A percentile compares a stretch with the other conserved stretches of the same genome.
Evolutionary conservation across 2,113 vertebrate genomes (phyloP).

Genomic region (Sinocyclocheilus grahami): DNA sequence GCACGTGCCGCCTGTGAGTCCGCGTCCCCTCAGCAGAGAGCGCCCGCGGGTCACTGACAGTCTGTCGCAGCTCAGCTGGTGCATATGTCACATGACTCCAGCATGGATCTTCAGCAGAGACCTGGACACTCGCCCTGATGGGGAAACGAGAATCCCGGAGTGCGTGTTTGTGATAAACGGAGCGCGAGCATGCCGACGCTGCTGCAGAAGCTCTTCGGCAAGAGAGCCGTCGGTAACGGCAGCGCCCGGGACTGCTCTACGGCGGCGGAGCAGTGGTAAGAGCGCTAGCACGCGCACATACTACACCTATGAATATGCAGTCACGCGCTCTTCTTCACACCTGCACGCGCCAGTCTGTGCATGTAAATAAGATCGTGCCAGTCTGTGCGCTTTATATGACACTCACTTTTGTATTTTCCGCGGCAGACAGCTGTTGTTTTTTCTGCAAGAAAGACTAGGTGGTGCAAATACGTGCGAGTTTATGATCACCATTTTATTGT

Average conservation of each 20-base stretch:
- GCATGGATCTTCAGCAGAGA: not conserved
- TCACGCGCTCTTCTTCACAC: not conserved
- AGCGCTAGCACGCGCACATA: not conserved
- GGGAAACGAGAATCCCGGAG: not conserved
- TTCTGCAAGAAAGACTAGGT: not conserved
- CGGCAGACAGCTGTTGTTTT: not conserved
- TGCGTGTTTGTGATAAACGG: not conserved
- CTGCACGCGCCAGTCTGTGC: no score
- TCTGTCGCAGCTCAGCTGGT: conserved; percentile 1
- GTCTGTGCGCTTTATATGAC: not conserved
- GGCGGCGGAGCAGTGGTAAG: conserved; percentile 48
- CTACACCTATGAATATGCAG: not conserved
- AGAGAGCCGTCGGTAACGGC: conserved; percentile 26
- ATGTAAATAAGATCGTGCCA: no score
- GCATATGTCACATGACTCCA: conserved; percentile 25
- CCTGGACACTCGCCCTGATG: not conserved
- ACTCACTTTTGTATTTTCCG: not conserved
- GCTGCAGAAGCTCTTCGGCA: conserved; percentile 55
- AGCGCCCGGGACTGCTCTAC: conserved; percentile 15
- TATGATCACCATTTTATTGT: not conserved
- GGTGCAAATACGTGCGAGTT: not conserved
- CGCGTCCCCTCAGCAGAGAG: conserved; percentile 13
- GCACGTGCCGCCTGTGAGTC: conserved; percentile 14
- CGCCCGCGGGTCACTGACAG: not conserved
- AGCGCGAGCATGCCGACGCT: conserved; percentile 52